Base-by-base conservation (phyloP, 2,797 vertebrate species). In the Bradypodion pumilum region DNA sequence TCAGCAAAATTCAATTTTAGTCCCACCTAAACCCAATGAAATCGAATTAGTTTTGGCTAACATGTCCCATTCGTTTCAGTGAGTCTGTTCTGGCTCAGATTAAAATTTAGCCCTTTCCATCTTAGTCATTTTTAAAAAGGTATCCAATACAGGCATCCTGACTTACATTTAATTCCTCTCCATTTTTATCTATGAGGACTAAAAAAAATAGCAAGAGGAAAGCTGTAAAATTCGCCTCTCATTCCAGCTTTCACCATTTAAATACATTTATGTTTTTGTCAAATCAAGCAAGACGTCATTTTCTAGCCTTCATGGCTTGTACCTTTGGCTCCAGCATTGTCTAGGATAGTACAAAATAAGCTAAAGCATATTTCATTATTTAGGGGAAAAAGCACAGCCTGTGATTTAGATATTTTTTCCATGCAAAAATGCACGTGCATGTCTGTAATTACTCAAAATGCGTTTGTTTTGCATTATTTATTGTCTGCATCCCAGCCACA, bases 241-340 rank as follows among this genome's bases (percentile, higher is more conserved):
- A 8, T 81, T 89, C 87, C 85, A 79, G 82, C 82, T 84, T 80
- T 83, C 81, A 65, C 85, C 87, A 83, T 84, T 85, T 13, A 32
- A 84, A 77, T 70, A 1, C 21, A 29, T 86, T 89, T 86, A 78
- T 81, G 46, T 80, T 59, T 44, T 27, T 12, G 6, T 65, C 68
- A 29, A 44, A 80, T 74, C 89, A 79, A 69, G 87, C 85, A 32
- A 69, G 44, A 49, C 0, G 77, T 78, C 82, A 81, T 85, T 87
- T 74, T 19, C 66, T 3, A 8, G 2, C 8, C 16, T 68, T 68
- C 19, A 32, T 37, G 35, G 35, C 16, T 68, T 65, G 59, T 85
- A 85, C 84, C 10, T 88, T 85, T 87, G 16, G 78, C 83, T 72
- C 74, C 83, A 77, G 60, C 70, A 84, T 83, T 62, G 74, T 87